These are phyloP conservation scores for Merops nubicus DNA, from an alignment of 2,113 vertebrate species.

Conservation along the genomic window DNA sequence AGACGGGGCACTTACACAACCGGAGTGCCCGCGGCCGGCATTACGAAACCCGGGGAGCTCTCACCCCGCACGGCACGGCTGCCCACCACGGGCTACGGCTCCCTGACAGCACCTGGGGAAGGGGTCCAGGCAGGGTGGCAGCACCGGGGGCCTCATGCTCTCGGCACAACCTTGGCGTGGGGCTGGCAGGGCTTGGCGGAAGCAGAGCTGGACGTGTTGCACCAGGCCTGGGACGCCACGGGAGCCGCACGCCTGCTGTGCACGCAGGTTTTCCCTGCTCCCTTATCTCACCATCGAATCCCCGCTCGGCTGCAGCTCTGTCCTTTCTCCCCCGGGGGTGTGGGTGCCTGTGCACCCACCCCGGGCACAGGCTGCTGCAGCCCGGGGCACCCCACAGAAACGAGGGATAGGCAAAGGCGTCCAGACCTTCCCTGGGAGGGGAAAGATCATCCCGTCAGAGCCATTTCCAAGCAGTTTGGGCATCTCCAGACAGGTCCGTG, in stretches of 20 bases:
- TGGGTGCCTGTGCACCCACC: neutral
- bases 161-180: neutral
- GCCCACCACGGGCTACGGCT: neutral
- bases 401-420: neutral
- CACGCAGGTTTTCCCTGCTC: neutral
- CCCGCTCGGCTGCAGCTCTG: neutral
- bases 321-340: neutral
- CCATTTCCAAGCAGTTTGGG: conserved; percentile 42
- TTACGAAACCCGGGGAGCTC: neutral
- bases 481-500: conserved; percentile 70
- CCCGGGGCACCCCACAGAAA: neutral
- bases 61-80: neutral
- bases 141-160: accelerated
- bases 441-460: neutral
- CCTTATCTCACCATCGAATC: neutral
- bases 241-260: neutral
- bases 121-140: accelerated
- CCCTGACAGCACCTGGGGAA: accelerated
- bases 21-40: accelerated
- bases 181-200: conserved; percentile 24
- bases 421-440: conserved; percentile 9
- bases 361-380: neutral
- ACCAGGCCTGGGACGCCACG: conserved; percentile 27
- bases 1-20: neutral
- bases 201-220: conserved; percentile 39